Percentiles rank a stretch among this genome's conserved stretches.
These are phyloP conservation scores for Chondrosia reniformis DNA, from an alignment of 37 sponge, comb jelly and placozoan genomes.

Conservation along the genomic window DNA sequence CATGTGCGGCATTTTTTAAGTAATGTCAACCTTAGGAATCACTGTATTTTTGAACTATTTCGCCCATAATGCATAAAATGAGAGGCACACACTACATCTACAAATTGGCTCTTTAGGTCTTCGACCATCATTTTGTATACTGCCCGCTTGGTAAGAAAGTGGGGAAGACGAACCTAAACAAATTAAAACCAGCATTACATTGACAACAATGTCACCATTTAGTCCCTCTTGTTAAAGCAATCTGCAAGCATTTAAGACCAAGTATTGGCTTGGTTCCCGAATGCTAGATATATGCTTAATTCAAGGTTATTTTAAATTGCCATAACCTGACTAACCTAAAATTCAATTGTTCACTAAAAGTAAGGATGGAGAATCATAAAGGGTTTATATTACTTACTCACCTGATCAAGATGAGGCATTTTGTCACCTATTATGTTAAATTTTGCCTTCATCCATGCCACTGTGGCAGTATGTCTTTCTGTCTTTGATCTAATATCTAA, in stretches of 20 bases:
- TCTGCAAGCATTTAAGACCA: neutral
- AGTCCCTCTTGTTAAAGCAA: no score
- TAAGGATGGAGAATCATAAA: no score
- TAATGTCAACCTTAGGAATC: slow-evolving; percentile 11
- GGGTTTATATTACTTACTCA: no score
- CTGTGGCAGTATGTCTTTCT: neutral
- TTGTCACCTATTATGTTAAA: neutral
- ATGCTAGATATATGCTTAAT: neutral
- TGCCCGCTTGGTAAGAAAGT: neutral
- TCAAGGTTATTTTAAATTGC: neutral
- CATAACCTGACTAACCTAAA: no score
- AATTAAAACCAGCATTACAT: no score
- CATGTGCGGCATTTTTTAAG: no score
- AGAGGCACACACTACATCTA: neutral
- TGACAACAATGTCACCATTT: no score
- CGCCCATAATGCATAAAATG: neutral
- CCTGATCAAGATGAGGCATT: slow-evolving; percentile 5
- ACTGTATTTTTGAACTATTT: neutral
- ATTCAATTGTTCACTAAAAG: no score
- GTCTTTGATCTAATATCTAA: neutral
- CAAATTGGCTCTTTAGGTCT: neutral
- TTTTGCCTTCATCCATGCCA: neutral
- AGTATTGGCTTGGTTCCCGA: neutral
- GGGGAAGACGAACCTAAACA: neutral
- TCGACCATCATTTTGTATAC: neutral